These are phyloP conservation scores for Semnornis frantzii DNA, from an alignment of 2,113 vertebrate genomes.

Conservation along the genomic window DNA sequence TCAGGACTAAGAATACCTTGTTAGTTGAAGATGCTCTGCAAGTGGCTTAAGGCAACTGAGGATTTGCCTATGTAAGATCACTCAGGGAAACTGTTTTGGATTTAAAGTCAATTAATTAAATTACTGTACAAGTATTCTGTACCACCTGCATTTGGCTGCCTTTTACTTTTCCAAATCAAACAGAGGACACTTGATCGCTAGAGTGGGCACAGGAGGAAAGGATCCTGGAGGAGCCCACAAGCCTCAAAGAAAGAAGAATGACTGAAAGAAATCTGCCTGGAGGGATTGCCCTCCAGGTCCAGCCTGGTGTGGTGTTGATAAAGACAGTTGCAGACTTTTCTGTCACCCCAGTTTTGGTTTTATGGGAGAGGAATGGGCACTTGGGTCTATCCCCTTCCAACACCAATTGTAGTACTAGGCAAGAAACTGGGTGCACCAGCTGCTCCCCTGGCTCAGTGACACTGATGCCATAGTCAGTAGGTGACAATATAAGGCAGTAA, in stretches of 20 bases:
- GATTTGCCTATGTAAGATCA: background rate
- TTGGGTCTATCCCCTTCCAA: background rate
- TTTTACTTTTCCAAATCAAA: background rate
- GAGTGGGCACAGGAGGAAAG: background rate
- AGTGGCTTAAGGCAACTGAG: constrained; percentile 22
- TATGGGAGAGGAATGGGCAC: background rate
- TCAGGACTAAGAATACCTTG: background rate
- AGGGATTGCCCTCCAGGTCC: background rate
- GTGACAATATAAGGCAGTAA: background rate
- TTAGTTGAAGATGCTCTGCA: background rate
- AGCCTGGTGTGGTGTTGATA: background rate
- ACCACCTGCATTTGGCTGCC: background rate
- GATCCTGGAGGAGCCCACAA: background rate
- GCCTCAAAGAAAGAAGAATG: background rate
- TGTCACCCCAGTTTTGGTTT: background rate
- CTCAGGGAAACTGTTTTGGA: constrained; percentile 18
- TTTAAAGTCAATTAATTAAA: constrained; percentile 42
- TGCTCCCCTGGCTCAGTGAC: background rate
- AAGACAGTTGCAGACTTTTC: background rate
- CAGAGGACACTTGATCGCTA: background rate
- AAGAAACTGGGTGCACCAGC: background rate
- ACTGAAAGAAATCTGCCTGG: background rate
- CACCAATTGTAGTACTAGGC: accelerated
- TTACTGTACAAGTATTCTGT: background rate
- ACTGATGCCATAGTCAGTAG: background rate